Conservation (phyloP, 1,140 invertebrate species). For the Neodiprion virginianus region DNA sequence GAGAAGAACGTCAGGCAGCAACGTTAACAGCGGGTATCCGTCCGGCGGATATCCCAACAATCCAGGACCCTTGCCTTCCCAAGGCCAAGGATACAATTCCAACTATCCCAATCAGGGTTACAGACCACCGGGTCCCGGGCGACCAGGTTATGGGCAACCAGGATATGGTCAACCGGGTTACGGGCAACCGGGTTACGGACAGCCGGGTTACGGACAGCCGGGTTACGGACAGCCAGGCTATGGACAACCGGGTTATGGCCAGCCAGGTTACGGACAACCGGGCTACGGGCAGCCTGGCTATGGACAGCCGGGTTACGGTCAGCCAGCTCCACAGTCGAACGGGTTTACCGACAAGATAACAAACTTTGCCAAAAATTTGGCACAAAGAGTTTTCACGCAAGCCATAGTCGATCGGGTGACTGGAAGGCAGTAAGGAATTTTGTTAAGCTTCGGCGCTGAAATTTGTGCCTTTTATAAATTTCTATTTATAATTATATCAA, state of each 20-base stretch:
- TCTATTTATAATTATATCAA: too few relatives aligned
- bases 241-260: conserved; percentile 26
- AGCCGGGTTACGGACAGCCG: conserved; percentile 16
- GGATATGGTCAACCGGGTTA: conserved; percentile 22
- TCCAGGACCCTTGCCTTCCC: conserved; percentile 3
- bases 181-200: conserved; percentile 25
- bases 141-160: conserved; percentile 17
- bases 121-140: not conserved
- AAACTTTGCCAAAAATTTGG: conserved; percentile 46
- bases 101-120: conserved; percentile 8
- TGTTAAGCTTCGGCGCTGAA: not conserved
- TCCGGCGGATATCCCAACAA: conserved; percentile 24
- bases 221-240: not conserved
- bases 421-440: conserved; percentile 22
- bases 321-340: conserved; percentile 41
- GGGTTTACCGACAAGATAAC: conserved; percentile 45
- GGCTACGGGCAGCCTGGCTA: conserved; percentile 20
- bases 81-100: not conserved
- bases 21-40: conserved; percentile 21
- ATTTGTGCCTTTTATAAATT: too few relatives aligned
- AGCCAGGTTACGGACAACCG: conserved; percentile 24
- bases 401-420: conserved; percentile 49
- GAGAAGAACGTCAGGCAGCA: conserved; percentile 5
- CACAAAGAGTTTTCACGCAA: conserved; percentile 44
- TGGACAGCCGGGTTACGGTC: conserved; percentile 26